A percentile compares a stretch with the other conserved stretches of the same genome.
phyloP scores from a whole-genome alignment of 2,888 invertebrate species.

The Plagodis dolabraria region DNA sequence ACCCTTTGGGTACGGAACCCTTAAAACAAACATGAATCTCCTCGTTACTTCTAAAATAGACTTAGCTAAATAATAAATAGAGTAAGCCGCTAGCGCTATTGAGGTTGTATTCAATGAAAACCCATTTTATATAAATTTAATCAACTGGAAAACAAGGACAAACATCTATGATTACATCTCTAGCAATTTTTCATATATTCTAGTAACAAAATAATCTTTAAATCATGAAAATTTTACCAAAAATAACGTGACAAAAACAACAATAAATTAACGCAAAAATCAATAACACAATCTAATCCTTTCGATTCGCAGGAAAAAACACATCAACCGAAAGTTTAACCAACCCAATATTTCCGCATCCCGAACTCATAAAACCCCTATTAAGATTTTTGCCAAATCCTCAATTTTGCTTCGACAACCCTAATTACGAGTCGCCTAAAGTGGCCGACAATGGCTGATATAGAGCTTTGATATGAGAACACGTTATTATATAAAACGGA shows the following conservation, averaged over 20 bases:
- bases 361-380: conserved; percentile 32
- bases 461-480: conserved; percentile 39
- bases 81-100: too few relatives aligned
- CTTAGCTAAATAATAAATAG: too few relatives aligned
- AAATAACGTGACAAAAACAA: too few relatives aligned
- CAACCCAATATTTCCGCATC: conserved; percentile 25
- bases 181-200: not conserved
- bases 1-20: too few relatives aligned
- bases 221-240: not conserved
- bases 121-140: too few relatives aligned
- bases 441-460: conserved; percentile 49
- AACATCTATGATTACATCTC: not conserved
- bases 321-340: conserved; percentile 25
- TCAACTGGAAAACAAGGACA: too few relatives aligned
- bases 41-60: too few relatives aligned
- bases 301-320: conserved; percentile 19
- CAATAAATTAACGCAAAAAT: too few relatives aligned
- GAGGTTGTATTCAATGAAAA: too few relatives aligned
- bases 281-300: conserved; percentile 12
- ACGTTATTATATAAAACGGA: conserved; percentile 38
- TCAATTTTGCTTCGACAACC: conserved; percentile 38
- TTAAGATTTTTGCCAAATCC: conserved; percentile 39
- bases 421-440: conserved; percentile 42
- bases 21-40: too few relatives aligned
- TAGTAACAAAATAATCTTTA: not conserved